Evolutionary conservation across 2,113 vertebrate species (phyloP).

Genomic region (Podilymbus podiceps): DNA sequence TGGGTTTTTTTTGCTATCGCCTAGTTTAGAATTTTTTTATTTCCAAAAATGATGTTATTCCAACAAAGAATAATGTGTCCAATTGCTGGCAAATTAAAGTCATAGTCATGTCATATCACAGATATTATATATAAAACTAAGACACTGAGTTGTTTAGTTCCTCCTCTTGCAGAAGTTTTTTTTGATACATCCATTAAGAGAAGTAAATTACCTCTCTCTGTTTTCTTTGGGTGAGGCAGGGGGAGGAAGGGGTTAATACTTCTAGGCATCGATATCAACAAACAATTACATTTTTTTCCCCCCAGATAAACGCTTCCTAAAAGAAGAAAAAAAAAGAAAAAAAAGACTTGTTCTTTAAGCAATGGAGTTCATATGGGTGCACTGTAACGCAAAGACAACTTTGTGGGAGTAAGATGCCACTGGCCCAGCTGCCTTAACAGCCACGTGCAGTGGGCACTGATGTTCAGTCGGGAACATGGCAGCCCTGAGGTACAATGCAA

Average conservation of each 20-base stretch:
- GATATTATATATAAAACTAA: neutral
- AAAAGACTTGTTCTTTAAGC: neutral
- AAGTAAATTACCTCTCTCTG: neutral
- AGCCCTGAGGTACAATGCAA: neutral
- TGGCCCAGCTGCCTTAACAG: neutral
- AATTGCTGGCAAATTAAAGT: neutral
- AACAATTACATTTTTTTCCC: neutral
- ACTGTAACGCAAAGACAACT: neutral
- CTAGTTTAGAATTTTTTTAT: neutral
- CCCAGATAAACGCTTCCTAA: neutral
- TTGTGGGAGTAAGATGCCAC: neutral
- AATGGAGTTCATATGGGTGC: neutral
- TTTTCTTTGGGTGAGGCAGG: neutral
- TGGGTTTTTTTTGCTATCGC: neutral
- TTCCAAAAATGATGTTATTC: neutral
- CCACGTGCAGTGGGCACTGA: neutral
- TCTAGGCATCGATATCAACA: neutral
- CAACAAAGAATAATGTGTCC: neutral
- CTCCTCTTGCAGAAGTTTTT: neutral
- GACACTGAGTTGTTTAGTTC: neutral
- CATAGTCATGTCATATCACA: neutral
- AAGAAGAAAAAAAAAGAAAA: neutral
- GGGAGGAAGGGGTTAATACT: neutral
- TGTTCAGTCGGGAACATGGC: neutral
- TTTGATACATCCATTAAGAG: neutral